These are phyloP conservation scores for Scaptomyza parva DNA, from an alignment of 2,888 invertebrate genomes.

Conservation along the genomic window DNA sequence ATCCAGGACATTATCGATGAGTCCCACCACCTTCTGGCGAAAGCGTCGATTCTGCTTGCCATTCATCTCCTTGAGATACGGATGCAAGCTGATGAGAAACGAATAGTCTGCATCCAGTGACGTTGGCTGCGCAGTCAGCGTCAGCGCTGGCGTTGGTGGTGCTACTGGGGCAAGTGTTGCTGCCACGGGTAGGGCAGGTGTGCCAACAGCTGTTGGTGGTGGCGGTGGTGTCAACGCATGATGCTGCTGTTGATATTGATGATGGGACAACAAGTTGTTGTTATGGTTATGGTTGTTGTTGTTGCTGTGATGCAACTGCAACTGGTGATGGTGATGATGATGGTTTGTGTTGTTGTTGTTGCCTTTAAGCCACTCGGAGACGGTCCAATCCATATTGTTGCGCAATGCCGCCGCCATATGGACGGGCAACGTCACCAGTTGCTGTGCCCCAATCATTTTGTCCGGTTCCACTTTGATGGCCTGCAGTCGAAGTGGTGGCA, in stretches of 20 bases:
- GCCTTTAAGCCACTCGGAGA: slow-evolving; percentile 80
- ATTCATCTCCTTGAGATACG: slow-evolving; percentile 81
- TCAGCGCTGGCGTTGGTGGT: slow-evolving; percentile 7
- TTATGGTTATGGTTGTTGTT: slow-evolving; percentile 8
- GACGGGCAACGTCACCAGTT: slow-evolving; percentile 53
- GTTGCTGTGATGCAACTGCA: slow-evolving; percentile 32
- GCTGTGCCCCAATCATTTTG: slow-evolving; percentile 48
- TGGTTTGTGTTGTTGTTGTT: slow-evolving; percentile 36
- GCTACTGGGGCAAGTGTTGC: slow-evolving; percentile 8
- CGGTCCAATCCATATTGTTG: slow-evolving; percentile 73
- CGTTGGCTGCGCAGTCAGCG: neutral
- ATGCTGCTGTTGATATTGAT: slow-evolving; percentile 2
- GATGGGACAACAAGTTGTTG: slow-evolving; percentile 30
- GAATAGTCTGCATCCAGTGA: slow-evolving; percentile 81
- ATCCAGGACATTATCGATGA: slow-evolving; percentile 81
- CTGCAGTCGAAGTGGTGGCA: slow-evolving; percentile 58
- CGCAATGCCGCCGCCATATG: slow-evolving; percentile 56
- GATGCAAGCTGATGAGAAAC: slow-evolving; percentile 82
- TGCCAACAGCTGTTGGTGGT: slow-evolving; percentile 26
- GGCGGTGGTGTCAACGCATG: slow-evolving; percentile 29
- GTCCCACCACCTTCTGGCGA: slow-evolving; percentile 81
- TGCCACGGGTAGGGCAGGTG: slow-evolving; percentile 21
- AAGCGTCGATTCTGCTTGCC: slow-evolving; percentile 83
- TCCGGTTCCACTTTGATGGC: slow-evolving; percentile 68
- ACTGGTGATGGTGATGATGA: slow-evolving; percentile 27